A percentile compares a stretch with the other conserved stretches of the same genome.
These are phyloP conservation scores for Diceros bicornis DNA, from an alignment of 2,797 vertebrate genomes.

Conservation along the genomic window DNA sequence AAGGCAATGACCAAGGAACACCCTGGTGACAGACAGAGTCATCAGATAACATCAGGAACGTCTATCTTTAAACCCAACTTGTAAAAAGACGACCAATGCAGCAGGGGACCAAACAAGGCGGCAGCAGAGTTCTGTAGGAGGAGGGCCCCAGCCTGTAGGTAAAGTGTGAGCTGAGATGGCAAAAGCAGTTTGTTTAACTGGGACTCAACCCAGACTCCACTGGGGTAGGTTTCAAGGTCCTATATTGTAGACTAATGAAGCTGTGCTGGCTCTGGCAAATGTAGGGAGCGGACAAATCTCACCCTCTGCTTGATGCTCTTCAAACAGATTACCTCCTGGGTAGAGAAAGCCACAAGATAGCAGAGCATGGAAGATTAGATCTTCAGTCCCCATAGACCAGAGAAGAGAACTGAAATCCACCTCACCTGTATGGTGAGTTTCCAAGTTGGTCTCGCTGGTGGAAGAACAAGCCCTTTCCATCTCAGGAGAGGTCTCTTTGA, in stretches of 20 bases:
- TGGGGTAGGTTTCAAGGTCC: background rate
- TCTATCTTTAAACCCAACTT: background rate
- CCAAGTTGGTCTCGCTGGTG: background rate
- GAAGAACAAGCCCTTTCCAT: background rate
- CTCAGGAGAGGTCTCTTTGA: accelerated
- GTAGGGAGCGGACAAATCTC: background rate
- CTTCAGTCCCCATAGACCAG: background rate
- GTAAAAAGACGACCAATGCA: background rate
- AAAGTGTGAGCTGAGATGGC: background rate
- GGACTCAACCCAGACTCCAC: background rate
- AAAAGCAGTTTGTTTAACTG: background rate
- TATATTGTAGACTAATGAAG: background rate
- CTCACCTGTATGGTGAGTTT: conserved; percentile 47
- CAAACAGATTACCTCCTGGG: background rate
- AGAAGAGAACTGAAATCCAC: background rate
- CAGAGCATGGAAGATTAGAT: background rate
- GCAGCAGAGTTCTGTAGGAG: background rate
- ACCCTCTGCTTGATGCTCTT: background rate
- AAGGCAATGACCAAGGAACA: background rate
- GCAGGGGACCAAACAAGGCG: background rate
- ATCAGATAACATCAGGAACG: background rate
- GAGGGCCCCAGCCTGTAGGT: background rate
- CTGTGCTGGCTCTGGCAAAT: background rate
- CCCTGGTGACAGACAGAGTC: background rate
- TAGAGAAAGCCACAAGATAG: background rate